Conservation (phyloP, 1,140 invertebrate species). For the Polypedilum pembai region DNA sequence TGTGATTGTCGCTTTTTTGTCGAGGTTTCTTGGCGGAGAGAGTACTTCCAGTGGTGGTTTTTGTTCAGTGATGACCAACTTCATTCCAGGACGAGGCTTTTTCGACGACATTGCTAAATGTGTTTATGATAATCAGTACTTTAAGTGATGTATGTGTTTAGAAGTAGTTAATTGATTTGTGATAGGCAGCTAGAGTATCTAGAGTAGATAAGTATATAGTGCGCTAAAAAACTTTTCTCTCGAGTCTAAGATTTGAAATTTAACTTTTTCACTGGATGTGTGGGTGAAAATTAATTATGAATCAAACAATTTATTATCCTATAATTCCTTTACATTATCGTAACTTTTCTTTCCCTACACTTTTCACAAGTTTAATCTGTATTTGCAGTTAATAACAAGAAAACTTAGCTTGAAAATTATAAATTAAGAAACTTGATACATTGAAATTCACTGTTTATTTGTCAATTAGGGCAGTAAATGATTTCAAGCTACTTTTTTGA, state of each 20-base stretch:
- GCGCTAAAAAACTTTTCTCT: not conserved
- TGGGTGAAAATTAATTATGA: not conserved
- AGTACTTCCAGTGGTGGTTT: not conserved
- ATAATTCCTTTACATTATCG: not conserved
- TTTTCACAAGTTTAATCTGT: not conserved
- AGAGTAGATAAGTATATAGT: not conserved
- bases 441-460: not conserved
- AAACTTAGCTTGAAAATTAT: not conserved
- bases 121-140: not conserved
- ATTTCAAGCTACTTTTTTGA: not conserved
- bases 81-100: conserved; percentile 2
- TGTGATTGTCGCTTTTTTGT: conserved; percentile 77
- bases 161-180: not conserved
- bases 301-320: not conserved
- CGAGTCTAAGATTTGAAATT: not conserved
- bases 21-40: conserved; percentile 67
- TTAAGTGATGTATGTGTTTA: not conserved
- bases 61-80: not conserved
- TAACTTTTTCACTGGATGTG: not conserved
- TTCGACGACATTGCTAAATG: conserved; percentile 7
- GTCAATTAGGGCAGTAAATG: not conserved
- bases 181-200: not conserved
- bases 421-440: not conserved
- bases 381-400: not conserved
- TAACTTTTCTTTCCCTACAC: not conserved